Percentiles rank a stretch among this genome's conserved stretches.
These are phyloP conservation scores for Hepsetus odoe DNA, from an alignment of 2,113 vertebrate species.

Conservation along the genomic window DNA sequence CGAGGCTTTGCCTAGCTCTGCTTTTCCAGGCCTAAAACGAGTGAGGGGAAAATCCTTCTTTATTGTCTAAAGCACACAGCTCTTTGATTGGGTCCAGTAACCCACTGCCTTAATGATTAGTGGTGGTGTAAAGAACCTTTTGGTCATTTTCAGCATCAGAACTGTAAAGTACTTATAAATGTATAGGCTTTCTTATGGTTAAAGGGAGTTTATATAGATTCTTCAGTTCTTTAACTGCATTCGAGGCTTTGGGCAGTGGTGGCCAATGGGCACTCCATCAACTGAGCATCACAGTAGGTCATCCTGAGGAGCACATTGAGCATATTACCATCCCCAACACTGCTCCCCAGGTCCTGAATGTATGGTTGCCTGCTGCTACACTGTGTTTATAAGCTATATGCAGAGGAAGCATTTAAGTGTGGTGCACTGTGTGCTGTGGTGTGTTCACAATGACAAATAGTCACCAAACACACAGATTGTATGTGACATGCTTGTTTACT, in stretches of 20 bases:
- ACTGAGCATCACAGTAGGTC: too few relatives aligned
- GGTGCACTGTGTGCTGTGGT: too few relatives aligned
- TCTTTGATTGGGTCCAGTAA: constrained; percentile 50
- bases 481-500: neutral
- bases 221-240: neutral
- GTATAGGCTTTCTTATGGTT: neutral
- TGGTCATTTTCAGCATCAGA: constrained; percentile 12
- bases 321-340: too few relatives aligned
- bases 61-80: constrained; percentile 35
- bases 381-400: too few relatives aligned
- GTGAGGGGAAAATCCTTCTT: constrained; percentile 28
- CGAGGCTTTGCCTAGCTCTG: constrained; percentile 43
- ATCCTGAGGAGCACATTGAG: too few relatives aligned
- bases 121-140: constrained; percentile 4
- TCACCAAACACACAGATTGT: too few relatives aligned
- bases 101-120: constrained; percentile 25
- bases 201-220: neutral
- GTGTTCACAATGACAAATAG: too few relatives aligned
- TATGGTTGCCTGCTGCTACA: too few relatives aligned
- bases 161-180: neutral
- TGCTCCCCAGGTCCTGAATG: too few relatives aligned
- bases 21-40: constrained; percentile 24
- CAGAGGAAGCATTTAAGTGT: too few relatives aligned
- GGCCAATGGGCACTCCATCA: too few relatives aligned
- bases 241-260: too few relatives aligned